phyloP scores from a whole-genome alignment of 2,888 invertebrate species.

The Ennomos quercinarius region DNA sequence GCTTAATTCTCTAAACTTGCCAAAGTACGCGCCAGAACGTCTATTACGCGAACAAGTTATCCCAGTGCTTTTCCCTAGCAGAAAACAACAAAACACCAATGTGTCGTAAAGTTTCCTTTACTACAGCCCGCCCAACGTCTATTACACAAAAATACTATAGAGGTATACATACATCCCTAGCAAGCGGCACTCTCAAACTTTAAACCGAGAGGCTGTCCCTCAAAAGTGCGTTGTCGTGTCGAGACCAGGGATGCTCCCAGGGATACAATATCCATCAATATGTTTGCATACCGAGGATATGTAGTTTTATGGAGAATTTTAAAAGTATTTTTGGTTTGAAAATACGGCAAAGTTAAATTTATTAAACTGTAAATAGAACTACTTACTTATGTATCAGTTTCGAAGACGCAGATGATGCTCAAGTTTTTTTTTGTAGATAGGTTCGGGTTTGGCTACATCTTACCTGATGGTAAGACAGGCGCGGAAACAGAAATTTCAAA shows the following conservation, averaged over 20 bases:
- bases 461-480: no score
- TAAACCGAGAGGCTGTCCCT: constrained; percentile 65
- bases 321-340: constrained; percentile 4
- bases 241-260: constrained; percentile 77
- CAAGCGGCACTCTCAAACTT: constrained; percentile 58
- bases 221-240: constrained; percentile 85
- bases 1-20: constrained; percentile 9
- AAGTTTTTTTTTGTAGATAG: no score
- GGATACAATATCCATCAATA: constrained; percentile 84
- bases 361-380: no score
- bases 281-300: constrained; percentile 71
- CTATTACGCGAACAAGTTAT: no score
- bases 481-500: no score
- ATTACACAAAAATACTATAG: constrained; percentile 26
- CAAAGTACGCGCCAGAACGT: constrained; percentile 2
- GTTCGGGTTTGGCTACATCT: no score
- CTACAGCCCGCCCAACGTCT: constrained; percentile 22
- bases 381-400: no score
- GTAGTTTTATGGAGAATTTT: constrained; percentile 25
- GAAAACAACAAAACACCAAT: no score
- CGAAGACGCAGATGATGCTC: no score
- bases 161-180: constrained; percentile 32
- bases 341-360: no score
- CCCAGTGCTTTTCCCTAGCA: no score
- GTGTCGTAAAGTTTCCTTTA: no score